Evolutionary conservation across 2,888 invertebrate species (phyloP).

Genomic region (Muschampia plurimacula): DNA sequence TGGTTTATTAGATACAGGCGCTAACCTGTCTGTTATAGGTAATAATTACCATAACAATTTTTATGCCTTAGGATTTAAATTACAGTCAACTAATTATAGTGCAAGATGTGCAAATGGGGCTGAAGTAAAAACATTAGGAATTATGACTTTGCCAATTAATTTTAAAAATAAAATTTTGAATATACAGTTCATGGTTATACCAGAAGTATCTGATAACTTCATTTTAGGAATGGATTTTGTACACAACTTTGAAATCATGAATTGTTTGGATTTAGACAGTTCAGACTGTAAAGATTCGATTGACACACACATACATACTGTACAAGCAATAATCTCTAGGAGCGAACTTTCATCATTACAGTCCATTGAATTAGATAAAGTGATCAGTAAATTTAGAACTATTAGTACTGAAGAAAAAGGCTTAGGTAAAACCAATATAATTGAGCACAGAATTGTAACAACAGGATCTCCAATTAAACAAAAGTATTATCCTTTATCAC

Average conservation of each 20-base stretch:
- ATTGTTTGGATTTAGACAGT: background rate
- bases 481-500: background rate
- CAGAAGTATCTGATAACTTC: background rate
- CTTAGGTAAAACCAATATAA: background rate
- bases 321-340: background rate
- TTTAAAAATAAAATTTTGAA: background rate
- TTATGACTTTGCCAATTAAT: background rate
- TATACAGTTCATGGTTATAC: background rate
- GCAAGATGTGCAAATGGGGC: background rate
- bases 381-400: background rate
- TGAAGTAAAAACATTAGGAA: constrained; percentile 1
- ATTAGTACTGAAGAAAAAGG: background rate
- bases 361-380: background rate
- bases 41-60: background rate
- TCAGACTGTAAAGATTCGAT: background rate
- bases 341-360: background rate
- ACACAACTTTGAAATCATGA: background rate
- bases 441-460: background rate
- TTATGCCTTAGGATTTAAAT: background rate
- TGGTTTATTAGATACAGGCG: constrained; percentile 4
- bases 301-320: background rate
- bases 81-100: background rate
- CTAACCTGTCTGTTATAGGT: constrained; percentile 4
- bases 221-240: background rate
- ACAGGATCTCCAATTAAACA: background rate